Evolutionary conservation across 2,797 vertebrate species (phyloP).

Genomic region (Holocentrus rufus): DNA sequence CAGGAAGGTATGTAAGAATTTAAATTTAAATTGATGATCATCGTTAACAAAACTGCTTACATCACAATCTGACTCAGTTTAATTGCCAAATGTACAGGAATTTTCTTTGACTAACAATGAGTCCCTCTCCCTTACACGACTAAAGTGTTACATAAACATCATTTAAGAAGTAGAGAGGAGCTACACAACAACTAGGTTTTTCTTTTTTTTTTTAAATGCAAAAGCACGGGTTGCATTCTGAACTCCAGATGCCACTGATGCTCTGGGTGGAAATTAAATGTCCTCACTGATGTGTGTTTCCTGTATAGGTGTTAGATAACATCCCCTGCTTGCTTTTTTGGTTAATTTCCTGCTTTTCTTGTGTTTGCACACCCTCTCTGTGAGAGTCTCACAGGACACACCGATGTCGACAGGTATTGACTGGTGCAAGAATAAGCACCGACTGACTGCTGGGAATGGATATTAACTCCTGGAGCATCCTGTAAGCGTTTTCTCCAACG

Average conservation of each 20-base stretch:
- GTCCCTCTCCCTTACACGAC: background rate
- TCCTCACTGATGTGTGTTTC: background rate
- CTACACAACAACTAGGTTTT: background rate
- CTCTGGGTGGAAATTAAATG: slow-evolving; percentile 38
- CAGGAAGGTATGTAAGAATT: slow-evolving; percentile 19
- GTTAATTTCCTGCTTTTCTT: slow-evolving; percentile 61
- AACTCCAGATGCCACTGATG: slow-evolving; percentile 19
- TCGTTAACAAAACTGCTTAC: slow-evolving; percentile 34
- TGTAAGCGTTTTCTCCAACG: slow-evolving; percentile 30
- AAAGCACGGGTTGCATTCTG: slow-evolving; percentile 23
- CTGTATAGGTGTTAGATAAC: slow-evolving; percentile 23
- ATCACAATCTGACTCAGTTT: slow-evolving; percentile 21
- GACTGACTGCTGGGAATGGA: slow-evolving; percentile 63
- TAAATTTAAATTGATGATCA: slow-evolving; percentile 45
- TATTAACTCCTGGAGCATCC: slow-evolving; percentile 59
- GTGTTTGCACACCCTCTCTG: slow-evolving; percentile 55
- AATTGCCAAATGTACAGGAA: slow-evolving; percentile 14
- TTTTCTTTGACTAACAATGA: slow-evolving; percentile 2
- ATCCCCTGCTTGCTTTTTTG: slow-evolving; percentile 38
- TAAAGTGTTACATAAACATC: slow-evolving; percentile 9
- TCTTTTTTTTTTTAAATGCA: background rate
- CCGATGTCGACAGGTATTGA: slow-evolving; percentile 56
- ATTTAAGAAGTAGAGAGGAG: background rate
- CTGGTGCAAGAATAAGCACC: slow-evolving; percentile 65
- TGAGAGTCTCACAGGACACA: slow-evolving; percentile 43